Conservation (phyloP, 2,888 invertebrate genomes). For the Agonopterix heracliana region DNA sequence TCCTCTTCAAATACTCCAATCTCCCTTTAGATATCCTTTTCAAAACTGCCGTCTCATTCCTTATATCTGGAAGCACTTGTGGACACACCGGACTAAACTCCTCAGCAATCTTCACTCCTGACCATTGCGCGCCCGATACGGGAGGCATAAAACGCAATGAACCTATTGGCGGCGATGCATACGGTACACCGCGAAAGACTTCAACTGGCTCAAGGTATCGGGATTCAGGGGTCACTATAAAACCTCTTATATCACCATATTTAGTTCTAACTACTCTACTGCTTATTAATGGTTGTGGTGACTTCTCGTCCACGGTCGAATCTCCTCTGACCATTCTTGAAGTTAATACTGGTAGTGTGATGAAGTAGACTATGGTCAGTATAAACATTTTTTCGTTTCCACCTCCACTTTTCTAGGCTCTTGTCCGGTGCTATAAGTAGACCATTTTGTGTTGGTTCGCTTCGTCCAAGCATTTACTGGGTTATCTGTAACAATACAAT, state of each 20-base stretch:
- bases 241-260: slow-evolving; percentile 90
- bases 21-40: slow-evolving; percentile 92
- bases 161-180: slow-evolving; percentile 94
- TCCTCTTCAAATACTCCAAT: slow-evolving; percentile 89
- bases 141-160: slow-evolving; percentile 97
- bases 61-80: slow-evolving; percentile 90
- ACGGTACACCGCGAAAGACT: slow-evolving; percentile 94
- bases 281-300: slow-evolving; percentile 76
- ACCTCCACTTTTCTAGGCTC: slow-evolving; percentile 46
- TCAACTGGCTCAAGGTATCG: slow-evolving; percentile 92
- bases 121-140: slow-evolving; percentile 94
- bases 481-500: slow-evolving; percentile 56
- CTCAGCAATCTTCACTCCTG: slow-evolving; percentile 91
- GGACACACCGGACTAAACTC: slow-evolving; percentile 94
- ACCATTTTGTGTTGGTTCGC: slow-evolving; percentile 50
- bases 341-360: slow-evolving; percentile 69
- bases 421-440: slow-evolving; percentile 61
- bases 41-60: slow-evolving; percentile 88
- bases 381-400: slow-evolving; percentile 66
- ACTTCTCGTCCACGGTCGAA: slow-evolving; percentile 69
- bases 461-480: slow-evolving; percentile 47
- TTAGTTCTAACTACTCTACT: slow-evolving; percentile 91
- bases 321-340: slow-evolving; percentile 62
- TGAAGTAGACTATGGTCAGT: slow-evolving; percentile 60
- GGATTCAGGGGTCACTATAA: slow-evolving; percentile 88